These are phyloP conservation scores for Meloidogyne chitwoodi DNA, from an alignment of 1,140 invertebrate genomes.

Conservation along the genomic window DNA sequence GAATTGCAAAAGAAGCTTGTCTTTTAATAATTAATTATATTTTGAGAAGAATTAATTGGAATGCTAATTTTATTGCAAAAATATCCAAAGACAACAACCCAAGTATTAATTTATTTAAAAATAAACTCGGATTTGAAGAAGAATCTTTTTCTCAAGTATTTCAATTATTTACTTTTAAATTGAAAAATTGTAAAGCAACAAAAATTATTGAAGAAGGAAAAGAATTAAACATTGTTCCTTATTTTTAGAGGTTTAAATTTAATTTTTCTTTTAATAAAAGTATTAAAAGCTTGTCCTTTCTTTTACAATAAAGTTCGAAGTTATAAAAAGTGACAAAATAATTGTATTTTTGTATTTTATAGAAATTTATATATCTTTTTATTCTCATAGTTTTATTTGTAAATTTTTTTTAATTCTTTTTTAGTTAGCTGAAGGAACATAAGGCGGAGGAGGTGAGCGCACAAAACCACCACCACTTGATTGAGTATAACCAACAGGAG, in stretches of 20 bases:
- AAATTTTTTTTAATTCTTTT: too few species aligned
- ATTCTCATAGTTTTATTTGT: too few species aligned
- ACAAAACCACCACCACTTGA: neutral
- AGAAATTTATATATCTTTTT: neutral
- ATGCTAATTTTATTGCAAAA: constrained; percentile 24
- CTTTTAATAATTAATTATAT: constrained; percentile 24
- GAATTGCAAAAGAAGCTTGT: constrained; percentile 23
- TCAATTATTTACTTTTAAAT: neutral
- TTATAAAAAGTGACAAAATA: too few species aligned
- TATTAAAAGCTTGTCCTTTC: neutral
- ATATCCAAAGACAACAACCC: constrained; percentile 14
- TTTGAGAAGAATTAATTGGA: neutral
- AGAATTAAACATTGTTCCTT: neutral
- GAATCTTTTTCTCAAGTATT: constrained; percentile 19
- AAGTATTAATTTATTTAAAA: constrained; percentile 21
- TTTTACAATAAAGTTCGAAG: too few species aligned
- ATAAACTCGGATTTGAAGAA: neutral
- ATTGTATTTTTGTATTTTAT: too few species aligned
- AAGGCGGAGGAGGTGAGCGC: constrained; percentile 13
- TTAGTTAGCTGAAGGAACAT: neutral
- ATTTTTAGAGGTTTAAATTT: neutral
- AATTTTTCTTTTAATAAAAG: neutral
- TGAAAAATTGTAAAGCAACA: neutral
- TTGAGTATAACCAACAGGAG: neutral
- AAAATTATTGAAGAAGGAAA: neutral